Evolutionary conservation across 2,797 vertebrate species (phyloP), one percentile per base, ranked within the genome.

Genomic region (Smutsia temminckii): DNA sequence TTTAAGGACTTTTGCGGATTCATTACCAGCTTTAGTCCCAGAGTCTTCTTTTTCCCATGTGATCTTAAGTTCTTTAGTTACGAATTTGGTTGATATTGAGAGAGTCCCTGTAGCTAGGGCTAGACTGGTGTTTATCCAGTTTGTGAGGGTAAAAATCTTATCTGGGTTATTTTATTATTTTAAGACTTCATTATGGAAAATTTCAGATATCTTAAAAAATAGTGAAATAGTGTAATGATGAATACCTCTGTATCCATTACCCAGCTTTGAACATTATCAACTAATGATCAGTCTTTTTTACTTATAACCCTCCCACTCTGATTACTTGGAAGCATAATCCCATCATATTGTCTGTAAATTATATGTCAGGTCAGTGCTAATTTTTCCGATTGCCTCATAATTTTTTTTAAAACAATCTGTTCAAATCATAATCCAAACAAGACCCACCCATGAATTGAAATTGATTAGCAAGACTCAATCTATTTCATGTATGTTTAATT

Each of bases 181-280:
- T 25, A 64, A 85, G 77, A 78, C 32, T 40, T 79, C 91, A 53
- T 89, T 85, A 64, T 42, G 11, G 40, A 87, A 86, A 93, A 64
- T 85, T 89, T 94, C 6, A 91, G 87, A 69, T 18, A 72, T 95
- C n/a, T 91, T 64, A 88, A 86, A 46, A 92, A 96, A 49, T 49
- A 83, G 46, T 72, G 25, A 89, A 94, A 79, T 71, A 59, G 11
- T 74, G 9, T 66, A 55, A 66, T 74, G 29, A 66, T 74, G 29
- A 81, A 42, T 68, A 46, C 29, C 25, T 95, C 40, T 93, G 6
- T 72, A 71, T 16, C 14, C 6, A 27, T 83, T 72, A 79, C n/a
- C 32, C 16, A 89, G 11, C 46, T 93, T 80, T 93, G 74, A 81
- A 85, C 91, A 46, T 57, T 90, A 72, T 37, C 83, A 85, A 55